Evolutionary conservation across 2,113 vertebrate genomes (phyloP), one percentile per base, ranked within the genome.

Genomic region (Poicephalus meyeri): DNA sequence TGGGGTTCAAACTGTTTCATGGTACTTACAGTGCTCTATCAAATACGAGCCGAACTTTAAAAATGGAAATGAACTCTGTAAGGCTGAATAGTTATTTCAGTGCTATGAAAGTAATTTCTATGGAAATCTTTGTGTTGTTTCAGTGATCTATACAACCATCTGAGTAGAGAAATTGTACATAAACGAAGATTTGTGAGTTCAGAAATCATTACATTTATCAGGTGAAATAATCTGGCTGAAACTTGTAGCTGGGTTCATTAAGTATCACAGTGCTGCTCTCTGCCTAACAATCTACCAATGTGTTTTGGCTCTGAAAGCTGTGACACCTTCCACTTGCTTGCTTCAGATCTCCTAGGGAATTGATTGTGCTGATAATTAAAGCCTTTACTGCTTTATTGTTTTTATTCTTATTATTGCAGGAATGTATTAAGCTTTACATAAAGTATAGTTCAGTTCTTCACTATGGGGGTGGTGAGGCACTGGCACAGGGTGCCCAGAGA

Each of bases 51-150:
- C 61, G 7, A 41, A 71, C n/a, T 50, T 41, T 8, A 10, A 84
- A 69, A 65, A 49, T 7, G 9, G 16, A 61, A 16, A 10, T 28
- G 19, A 47, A 18, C 61, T 82, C 49, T 50, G 3, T 10, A 14
- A 42, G 53, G 41, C 20, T 44, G 3, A 16, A 2, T 11, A 49
- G 35, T 16, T 58, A 29, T 69, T 65, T 20, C 5, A 1, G 0
- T 5, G 3, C 12, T 56, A 2, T 2, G 2, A 17, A 10, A 1
- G 0, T 7, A 3, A 42, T 63, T 63, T 21, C 16, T 66, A 4
- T 61, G 33, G 44, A 55, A 88, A 49, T 12, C 31, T 37, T 68
- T 33, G 6, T 16, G 91, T 81, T 61, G 5, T 60, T 39, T 69
- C 1, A 0, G 28, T 23, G 25, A n/a, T 16, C 8, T 72, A 2